Conservation (phyloP, 2,888 invertebrate species). For the Andrena bicolor region DNA sequence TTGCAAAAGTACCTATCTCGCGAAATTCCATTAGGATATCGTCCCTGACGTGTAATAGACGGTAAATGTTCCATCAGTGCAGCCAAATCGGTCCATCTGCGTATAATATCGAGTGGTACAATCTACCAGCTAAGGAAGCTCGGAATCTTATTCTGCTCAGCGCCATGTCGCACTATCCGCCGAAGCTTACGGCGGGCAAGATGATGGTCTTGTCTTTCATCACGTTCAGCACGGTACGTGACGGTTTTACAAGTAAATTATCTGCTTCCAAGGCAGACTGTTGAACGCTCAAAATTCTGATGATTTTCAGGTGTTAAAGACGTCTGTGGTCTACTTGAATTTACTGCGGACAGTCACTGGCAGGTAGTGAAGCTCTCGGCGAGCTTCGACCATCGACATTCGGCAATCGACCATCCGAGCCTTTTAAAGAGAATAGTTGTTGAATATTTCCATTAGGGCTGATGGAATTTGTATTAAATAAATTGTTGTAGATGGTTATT, state of each 20-base stretch:
- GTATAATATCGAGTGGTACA: slow-evolving; percentile 65
- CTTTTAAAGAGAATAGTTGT: not conserved
- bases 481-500: too few species aligned
- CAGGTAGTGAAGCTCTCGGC: not conserved
- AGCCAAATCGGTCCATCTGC: slow-evolving; percentile 52
- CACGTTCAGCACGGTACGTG: slow-evolving; percentile 65
- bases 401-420: not conserved
- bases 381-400: not conserved
- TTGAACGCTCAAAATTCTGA: too few species aligned
- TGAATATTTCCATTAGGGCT: not conserved
- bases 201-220: slow-evolving; percentile 71
- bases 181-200: slow-evolving; percentile 75
- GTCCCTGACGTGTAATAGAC: slow-evolving; percentile 14
- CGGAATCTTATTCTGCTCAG: slow-evolving; percentile 69
- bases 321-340: slow-evolving; percentile 24
- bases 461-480: too few species aligned
- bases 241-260: not conserved
- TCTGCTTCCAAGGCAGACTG: not conserved
- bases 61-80: slow-evolving; percentile 43
- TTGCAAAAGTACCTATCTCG: too few species aligned
- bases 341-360: not conserved
- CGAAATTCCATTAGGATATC: not conserved
- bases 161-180: slow-evolving; percentile 67
- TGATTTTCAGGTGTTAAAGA: slow-evolving; percentile 15
- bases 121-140: slow-evolving; percentile 49